Base-by-base conservation (phyloP, 2,797 vertebrate species). In the Hipposideros larvatus region DNA sequence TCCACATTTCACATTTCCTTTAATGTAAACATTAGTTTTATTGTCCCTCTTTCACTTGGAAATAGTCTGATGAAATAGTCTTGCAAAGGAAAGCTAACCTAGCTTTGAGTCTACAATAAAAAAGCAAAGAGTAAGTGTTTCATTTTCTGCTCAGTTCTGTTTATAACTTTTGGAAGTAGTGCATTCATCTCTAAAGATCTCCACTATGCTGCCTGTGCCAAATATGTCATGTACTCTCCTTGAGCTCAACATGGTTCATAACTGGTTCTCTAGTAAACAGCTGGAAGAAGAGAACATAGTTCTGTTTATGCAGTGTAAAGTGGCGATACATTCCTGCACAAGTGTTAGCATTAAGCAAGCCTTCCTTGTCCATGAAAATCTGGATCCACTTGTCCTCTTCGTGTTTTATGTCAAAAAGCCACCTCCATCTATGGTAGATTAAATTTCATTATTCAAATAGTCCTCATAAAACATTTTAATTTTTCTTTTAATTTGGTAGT, bases 391-490 rank as follows among this genome's bases (percentile, higher is more conserved):
- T 98, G 77, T 99, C 98, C 21, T 99, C 98, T 95, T 98, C 48
- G 14, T 97, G 98, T 99, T 98, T 96, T 99, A 99, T 98, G 41
- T 99, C 99, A 82, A 99, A 99, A 98, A 99, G 19, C 98, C 99
- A 91, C 94, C 98, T 79, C 99, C 99, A 0, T 99, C 99, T 48
- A 99, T 98, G 98, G 99, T 98, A 98, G 99, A 99, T 79, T 99
- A 99, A 95, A 99, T 99, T 98, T 99, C 99, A 57, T 99, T 99
- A 0, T 99, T 99, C n/a, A 99, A 53, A 95, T 99, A 99, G 93
- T 99, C 99, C 95, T 99, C 98, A 57, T 98, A 99, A 98, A 99
- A 99, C 77, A 98, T 99, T 98, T 99, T 99, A 96, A 99, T 96
- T 99, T 2, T 99, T 99, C 93, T 99, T 99, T 2, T 99, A 99